Evolutionary conservation across 2,888 invertebrate species (phyloP).

Genomic region (Lithophane socia): DNA sequence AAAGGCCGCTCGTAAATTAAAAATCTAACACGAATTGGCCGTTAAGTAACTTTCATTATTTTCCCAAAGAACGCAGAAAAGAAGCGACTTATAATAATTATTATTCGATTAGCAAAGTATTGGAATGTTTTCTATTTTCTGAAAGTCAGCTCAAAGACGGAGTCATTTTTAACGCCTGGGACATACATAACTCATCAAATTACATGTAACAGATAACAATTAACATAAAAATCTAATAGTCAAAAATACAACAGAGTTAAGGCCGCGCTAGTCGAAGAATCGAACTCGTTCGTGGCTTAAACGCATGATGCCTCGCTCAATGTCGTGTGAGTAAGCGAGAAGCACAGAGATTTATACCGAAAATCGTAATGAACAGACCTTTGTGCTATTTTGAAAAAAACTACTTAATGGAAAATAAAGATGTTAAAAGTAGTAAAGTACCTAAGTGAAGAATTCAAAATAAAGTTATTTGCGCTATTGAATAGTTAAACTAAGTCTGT

Average conservation of each 20-base stretch:
- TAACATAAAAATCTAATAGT: conserved; percentile 35
- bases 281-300: background rate
- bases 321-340: background rate
- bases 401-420: no score
- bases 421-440: background rate
- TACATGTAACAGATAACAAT: conserved; percentile 39
- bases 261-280: conserved; percentile 9
- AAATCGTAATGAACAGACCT: background rate
- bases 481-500: background rate
- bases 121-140: conserved; percentile 31
- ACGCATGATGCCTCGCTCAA: background rate
- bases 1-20: no score
- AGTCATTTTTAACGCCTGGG: conserved; percentile 12
- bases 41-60: background rate
- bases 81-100: background rate
- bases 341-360: background rate
- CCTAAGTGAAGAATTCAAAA: background rate
- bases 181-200: conserved; percentile 26
- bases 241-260: conserved; percentile 31
- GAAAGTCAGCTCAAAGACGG: conserved; percentile 10
- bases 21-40: background rate
- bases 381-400: background rate
- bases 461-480: no score
- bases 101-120: conserved; percentile 4
- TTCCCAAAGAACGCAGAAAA: background rate